Percentiles rank a stretch among this genome's conserved stretches.
These are phyloP conservation scores for Heterodera schachtii DNA, from an alignment of 1,140 invertebrate genomes.

Conservation along the genomic window DNA sequence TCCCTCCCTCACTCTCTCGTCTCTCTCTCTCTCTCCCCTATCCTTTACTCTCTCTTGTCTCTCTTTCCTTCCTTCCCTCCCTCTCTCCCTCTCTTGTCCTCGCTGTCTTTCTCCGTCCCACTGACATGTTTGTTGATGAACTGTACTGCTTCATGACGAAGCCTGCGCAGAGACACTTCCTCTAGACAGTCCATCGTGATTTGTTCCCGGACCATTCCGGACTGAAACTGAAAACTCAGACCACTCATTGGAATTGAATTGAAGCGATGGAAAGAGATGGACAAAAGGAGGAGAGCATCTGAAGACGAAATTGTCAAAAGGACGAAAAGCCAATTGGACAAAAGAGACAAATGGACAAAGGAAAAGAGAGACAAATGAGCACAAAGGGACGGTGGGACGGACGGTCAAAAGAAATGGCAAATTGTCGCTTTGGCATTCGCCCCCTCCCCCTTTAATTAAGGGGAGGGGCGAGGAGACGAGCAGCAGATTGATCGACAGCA, in stretches of 20 bases:
- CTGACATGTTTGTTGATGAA: constrained; percentile 56
- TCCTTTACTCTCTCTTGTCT: no score
- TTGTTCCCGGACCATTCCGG: constrained; percentile 25
- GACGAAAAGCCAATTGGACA: neutral
- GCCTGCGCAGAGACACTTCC: constrained; percentile 47
- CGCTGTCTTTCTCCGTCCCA: neutral
- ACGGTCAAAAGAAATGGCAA: no score
- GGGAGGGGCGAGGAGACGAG: neutral
- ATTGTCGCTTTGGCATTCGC: no score
- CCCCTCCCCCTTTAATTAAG: neutral
- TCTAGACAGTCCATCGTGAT: constrained; percentile 36
- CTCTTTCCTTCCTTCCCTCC: no score
- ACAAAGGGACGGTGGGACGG: no score
- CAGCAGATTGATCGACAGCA: neutral
- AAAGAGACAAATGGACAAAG: neutral
- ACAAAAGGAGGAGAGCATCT: neutral
- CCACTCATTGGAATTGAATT: constrained; percentile 25
- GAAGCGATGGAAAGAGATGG: neutral
- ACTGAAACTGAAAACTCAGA: constrained; percentile 34
- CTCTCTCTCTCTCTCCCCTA: no score
- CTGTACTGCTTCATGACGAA: constrained; percentile 52
- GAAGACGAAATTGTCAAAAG: no score
- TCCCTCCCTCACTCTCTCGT: no score
- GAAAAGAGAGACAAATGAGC: neutral
- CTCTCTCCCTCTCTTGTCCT: no score